Evolutionary conservation across 2,888 invertebrate species (phyloP).

Genomic region (Cantharis nigra): DNA sequence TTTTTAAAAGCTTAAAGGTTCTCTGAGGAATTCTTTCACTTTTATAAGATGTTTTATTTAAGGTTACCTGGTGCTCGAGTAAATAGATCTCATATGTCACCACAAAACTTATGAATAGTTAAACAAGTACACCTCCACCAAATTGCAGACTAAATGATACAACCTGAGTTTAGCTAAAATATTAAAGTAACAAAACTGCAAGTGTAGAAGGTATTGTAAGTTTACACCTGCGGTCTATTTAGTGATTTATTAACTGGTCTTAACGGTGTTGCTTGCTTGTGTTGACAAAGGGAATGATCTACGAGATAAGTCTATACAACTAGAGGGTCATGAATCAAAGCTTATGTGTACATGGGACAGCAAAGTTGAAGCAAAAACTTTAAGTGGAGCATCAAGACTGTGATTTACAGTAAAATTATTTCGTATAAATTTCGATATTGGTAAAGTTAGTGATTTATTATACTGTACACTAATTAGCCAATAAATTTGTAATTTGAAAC

Average conservation of each 20-base stretch:
- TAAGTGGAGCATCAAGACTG: conserved; percentile 1
- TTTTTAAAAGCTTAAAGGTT: not conserved
- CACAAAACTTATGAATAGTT: conserved; percentile 16
- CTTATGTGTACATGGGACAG: conserved; percentile 40
- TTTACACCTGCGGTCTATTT: conserved; percentile 46
- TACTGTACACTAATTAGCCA: not conserved
- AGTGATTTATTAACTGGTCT: conserved; percentile 47
- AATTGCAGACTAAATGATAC: conserved; percentile 16
- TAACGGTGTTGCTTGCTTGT: conserved; percentile 34
- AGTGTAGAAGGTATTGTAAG: conserved; percentile 40
- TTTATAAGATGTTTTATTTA: not conserved
- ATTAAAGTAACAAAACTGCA: conserved; percentile 40
- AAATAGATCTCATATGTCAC: conserved; percentile 19
- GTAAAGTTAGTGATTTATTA: not conserved
- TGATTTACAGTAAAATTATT: conserved; percentile 10
- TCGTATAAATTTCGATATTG: not conserved
- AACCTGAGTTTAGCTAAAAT: conserved; percentile 33
- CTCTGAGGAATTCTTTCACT: not conserved
- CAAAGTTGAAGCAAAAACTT: conserved; percentile 32
- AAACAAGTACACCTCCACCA: conserved; percentile 14
- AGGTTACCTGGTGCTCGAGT: not conserved
- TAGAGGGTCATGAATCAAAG: conserved; percentile 42
- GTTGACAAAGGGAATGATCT: conserved; percentile 37
- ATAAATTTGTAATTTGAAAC: not conserved
- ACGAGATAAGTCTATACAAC: conserved; percentile 34